Evolutionary conservation across 1,140 invertebrate genomes (phyloP), one percentile per base, ranked within the genome.

Genomic region (Cotesia chilonis): DNA sequence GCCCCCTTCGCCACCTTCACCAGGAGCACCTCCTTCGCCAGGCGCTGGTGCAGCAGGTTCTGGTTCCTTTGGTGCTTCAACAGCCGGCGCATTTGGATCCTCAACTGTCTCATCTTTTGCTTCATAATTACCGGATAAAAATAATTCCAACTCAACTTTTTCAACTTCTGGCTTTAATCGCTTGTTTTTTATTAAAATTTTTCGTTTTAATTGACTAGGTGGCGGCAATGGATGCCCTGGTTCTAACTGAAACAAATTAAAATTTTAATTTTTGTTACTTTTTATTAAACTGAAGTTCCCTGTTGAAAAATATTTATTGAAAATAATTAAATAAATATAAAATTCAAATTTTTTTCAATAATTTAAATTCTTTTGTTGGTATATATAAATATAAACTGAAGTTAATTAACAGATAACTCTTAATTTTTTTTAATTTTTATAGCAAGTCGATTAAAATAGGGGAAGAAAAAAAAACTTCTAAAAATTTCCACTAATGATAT

Each of bases 161-260:
- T 99, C 98, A 12, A 99, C 96, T 83, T 99, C 98, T 0, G 95
- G 93, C 85, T 98, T 99, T 61, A 99, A 88, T 60, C 98, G 90
- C 87, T 99, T 99, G 87, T 99, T 99, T 87, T 99, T 99, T 67
- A 99, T 99, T 54, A 99, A 88, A 82, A 99, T 99, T 89, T 99
- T 99, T 17, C 92, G 88, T 82, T 97, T 96, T 4, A 99, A 86
- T 7, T 91, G 87, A 79, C 91, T 94, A 0, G 98, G 97, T 4
- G 96, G 94, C n/a, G 97, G 97, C 20, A 99, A 87, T 0, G 93
- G 90, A 9, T 90, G 87, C 14, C 94, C 96, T 0, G 96, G 93
- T 75, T 98, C 96, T 67, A 98, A 87, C 95, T 93, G 78, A 55
- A 82, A 14, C 64, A 64, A 38, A 52, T 70, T 17, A 35, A 12